Conservation (phyloP, 2,888 invertebrate species). For the Nemotelus pantherinus region DNA sequence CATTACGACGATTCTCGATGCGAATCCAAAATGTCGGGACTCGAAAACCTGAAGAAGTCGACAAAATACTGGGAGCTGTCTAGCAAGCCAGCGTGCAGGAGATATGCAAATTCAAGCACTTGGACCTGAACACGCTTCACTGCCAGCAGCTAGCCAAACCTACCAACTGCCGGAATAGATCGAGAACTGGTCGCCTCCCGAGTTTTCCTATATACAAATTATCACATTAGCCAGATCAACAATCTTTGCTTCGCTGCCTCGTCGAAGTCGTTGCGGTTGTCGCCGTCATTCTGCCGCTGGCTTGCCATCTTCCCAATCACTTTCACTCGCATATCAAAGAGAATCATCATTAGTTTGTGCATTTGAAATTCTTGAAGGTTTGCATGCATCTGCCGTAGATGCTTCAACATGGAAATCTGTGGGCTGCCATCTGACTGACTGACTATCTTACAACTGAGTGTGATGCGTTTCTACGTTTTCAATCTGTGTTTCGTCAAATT, state of each 20-base stretch:
- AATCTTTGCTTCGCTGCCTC: background rate
- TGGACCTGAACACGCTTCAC: too few species aligned
- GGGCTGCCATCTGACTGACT: too few species aligned
- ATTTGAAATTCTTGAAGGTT: background rate
- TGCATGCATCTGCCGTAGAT: too few species aligned
- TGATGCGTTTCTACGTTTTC: too few species aligned
- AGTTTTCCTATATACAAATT: conserved; percentile 20
- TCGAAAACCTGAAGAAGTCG: background rate
- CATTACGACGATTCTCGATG: conserved; percentile 28
- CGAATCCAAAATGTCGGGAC: background rate
- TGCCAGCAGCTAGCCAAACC: too few species aligned
- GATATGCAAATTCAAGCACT: too few species aligned
- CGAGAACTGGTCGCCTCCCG: conserved; percentile 16
- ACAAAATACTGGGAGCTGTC: background rate
- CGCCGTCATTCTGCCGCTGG: background rate
- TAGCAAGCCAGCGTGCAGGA: too few species aligned
- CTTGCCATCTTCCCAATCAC: conserved; percentile 7
- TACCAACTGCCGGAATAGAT: background rate
- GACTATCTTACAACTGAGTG: too few species aligned
- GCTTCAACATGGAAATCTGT: too few species aligned
- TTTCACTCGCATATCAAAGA: conserved; percentile 18
- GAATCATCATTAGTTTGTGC: background rate
- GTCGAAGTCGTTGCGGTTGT: background rate
- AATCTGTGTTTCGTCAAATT: too few species aligned
- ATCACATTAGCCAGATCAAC: conserved; percentile 34